These are phyloP conservation scores for Hephaestus fuliginosus DNA, from an alignment of 2,797 vertebrate genomes.

Conservation along the genomic window DNA sequence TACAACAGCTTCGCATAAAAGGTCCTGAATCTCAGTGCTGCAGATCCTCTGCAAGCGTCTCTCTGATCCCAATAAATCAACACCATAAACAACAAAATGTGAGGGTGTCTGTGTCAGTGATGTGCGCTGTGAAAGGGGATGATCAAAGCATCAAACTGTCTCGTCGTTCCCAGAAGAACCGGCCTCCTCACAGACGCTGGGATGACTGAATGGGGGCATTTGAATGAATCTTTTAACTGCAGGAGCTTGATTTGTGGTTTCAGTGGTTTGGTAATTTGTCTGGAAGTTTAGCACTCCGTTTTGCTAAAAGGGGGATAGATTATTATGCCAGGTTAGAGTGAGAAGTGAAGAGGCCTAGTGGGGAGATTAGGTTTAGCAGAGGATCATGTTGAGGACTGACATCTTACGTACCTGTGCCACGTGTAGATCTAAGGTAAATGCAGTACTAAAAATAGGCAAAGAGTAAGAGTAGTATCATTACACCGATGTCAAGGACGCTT, in stretches of 20 bases:
- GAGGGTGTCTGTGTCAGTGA: conserved; percentile 41
- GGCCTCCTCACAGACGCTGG: conserved; percentile 13
- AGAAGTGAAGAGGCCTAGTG: conserved; percentile 51
- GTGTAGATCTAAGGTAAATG: conserved; percentile 67
- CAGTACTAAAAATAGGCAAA: conserved; percentile 63
- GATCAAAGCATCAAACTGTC: conserved; percentile 49
- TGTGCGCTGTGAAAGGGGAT: neutral
- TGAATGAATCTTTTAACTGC: conserved; percentile 60
- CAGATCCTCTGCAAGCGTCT: conserved; percentile 35
- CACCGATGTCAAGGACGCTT: conserved; percentile 75
- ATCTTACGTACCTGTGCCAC: conserved; percentile 41
- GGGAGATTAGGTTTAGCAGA: conserved; percentile 55
- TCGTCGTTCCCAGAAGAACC: conserved; percentile 5
- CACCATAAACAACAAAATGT: conserved; percentile 43
- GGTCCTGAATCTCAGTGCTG: conserved; percentile 42
- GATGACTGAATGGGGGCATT: conserved; percentile 58
- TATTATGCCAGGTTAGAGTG: conserved; percentile 47
- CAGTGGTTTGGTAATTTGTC: conserved; percentile 48
- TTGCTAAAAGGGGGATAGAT: conserved; percentile 25
- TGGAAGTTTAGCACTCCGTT: conserved; percentile 32
- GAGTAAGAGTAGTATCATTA: conserved; percentile 75
- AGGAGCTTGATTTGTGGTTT: conserved; percentile 35
- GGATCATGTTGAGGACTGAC: conserved; percentile 71
- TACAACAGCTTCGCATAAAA: conserved; percentile 56
- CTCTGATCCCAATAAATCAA: conserved; percentile 65